A percentile compares a stretch with the other conserved stretches of the same genome.
These are phyloP conservation scores for Caenorhabditis briggsae DNA, from an alignment of 1,140 invertebrate species.

Conservation along the genomic window DNA sequence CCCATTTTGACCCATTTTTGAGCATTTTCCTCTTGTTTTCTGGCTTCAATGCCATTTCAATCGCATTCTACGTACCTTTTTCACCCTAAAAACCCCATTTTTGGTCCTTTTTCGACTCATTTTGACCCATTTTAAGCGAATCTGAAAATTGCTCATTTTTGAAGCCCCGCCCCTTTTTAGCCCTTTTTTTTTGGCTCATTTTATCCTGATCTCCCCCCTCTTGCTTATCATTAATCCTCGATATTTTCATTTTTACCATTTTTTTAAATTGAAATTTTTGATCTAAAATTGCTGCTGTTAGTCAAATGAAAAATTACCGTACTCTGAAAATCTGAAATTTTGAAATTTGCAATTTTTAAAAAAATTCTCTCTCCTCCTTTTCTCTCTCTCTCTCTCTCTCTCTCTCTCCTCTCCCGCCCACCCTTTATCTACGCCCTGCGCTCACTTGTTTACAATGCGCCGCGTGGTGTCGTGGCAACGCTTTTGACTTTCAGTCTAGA, in stretches of 20 bases:
- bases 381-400: no score
- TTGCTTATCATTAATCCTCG: not conserved
- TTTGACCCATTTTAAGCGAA: not conserved
- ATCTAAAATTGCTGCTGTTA: not conserved
- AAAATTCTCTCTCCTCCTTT: no score
- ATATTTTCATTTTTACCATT: not conserved
- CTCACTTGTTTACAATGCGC: not conserved
- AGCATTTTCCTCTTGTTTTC: not conserved
- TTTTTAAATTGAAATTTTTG: conserved; percentile 8
- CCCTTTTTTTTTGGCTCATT: no score
- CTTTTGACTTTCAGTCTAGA: no score
- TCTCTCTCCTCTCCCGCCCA: no score
- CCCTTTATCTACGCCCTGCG: not conserved
- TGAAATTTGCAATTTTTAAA: no score
- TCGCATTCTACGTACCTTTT: no score
- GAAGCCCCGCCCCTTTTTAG: no score
- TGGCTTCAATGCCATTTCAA: no score
- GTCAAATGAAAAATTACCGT: not conserved
- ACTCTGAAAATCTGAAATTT: not conserved
- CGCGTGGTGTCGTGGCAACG: not conserved
- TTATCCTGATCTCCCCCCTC: not conserved
- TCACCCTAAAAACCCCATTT: no score
- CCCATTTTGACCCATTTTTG: not conserved
- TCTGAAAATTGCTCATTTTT: no score
- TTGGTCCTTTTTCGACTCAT: not conserved